Base-by-base conservation (phyloP, 2,888 invertebrate genomes). In the Xestia c-nigrum region DNA sequence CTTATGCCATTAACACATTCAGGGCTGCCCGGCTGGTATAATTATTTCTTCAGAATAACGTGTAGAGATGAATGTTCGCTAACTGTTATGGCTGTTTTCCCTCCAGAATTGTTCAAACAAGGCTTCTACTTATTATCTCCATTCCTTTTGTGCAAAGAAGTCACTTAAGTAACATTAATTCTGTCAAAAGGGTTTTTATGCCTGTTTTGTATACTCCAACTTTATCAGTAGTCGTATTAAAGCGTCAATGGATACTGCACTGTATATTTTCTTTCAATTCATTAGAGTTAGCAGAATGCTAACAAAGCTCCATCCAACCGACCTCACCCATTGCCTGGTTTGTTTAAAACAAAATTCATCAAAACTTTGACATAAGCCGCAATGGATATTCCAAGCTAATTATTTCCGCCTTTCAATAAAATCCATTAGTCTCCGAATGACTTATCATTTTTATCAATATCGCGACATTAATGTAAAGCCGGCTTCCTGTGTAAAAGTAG, bases 1-100 rank as follows among this genome's bases (percentile, higher is more conserved):
- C 72, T 84, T 76, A 14, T 10, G 21, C 76, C 68, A 80, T 84
- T 83, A 72, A 46, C 72, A 80, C 65, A 66, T 80, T 72, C 55
- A n/a, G 59, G 55, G 59, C 63, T 31, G 31, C 31, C 31, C 31
- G 31, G 1, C 31, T 59, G 63, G 59, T 61, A 38, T 50, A 63
- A 55, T 75, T 2, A 80, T 72, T 72, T 76, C 84, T 76, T 76
- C 43, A 14, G 63, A 63, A 67, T 50, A 78, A 74, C 57, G n/a
- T 12, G 50, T 69, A 55, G 50, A 69, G 59, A 61, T n/a, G 57
- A 80, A 66, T 66, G 70, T 81, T 74, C 47, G 50, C 16, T 19
- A 40, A 74, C 63, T 63, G n/a, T 65, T 63, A 65, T 52, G n/a
- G 46, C 24, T 66, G 57, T 12, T 79, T 74, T 38, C 63, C 57